A percentile compares a stretch with the other conserved stretches of the same genome.
These are phyloP conservation scores for Asteroscopus sphinx DNA, from an alignment of 2,888 invertebrate species.

Conservation along the genomic window DNA sequence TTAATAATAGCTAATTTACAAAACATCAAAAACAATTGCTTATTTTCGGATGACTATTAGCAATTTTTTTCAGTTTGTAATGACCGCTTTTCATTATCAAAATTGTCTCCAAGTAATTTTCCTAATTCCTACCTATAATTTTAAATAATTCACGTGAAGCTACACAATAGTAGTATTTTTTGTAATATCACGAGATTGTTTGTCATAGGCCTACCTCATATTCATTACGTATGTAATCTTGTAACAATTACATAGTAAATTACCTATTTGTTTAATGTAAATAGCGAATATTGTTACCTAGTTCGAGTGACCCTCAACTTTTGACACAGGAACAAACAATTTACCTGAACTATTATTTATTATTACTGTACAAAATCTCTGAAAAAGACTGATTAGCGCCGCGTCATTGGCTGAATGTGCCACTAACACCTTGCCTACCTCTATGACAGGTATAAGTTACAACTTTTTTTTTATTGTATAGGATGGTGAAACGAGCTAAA, in stretches of 20 bases:
- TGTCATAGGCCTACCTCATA: background rate
- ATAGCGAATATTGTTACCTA: too few species aligned
- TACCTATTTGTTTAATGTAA: too few species aligned
- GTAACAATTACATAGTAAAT: background rate
- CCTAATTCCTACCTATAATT: background rate
- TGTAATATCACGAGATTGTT: background rate
- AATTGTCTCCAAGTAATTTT: background rate
- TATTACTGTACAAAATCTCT: too few species aligned
- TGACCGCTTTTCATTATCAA: background rate
- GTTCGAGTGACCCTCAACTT: background rate
- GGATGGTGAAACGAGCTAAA: too few species aligned
- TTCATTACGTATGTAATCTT: background rate
- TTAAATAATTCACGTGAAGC: background rate
- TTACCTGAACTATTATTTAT: too few species aligned
- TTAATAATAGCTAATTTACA: background rate
- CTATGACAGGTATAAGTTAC: too few species aligned
- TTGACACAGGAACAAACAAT: background rate
- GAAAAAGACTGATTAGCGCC: too few species aligned
- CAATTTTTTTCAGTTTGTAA: background rate
- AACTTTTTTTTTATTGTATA: too few species aligned
- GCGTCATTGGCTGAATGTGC: too few species aligned
- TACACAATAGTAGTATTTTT: conserved; percentile 1
- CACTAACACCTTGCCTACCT: too few species aligned
- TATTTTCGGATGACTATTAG: conserved; percentile 6
- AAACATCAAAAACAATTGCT: conserved; percentile 2